phyloP scores from a whole-genome alignment of 2,797 vertebrate species.

The Psittacula derbiana region DNA sequence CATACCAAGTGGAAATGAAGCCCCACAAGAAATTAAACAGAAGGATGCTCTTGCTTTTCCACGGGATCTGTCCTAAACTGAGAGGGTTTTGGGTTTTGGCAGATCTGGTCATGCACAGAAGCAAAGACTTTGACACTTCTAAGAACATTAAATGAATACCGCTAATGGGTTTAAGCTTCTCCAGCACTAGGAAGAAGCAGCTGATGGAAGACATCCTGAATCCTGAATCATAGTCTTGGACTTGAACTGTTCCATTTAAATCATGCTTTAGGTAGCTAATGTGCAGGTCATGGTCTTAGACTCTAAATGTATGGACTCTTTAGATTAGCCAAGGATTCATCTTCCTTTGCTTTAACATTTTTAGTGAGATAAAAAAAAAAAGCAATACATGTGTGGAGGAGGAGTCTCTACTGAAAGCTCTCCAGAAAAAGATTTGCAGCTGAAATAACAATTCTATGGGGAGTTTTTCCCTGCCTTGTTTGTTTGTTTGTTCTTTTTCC shows the following conservation, averaged over 20 bases:
- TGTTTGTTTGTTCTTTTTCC: background rate
- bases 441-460: background rate
- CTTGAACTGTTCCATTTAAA: background rate
- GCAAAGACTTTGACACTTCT: background rate
- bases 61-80: accelerated
- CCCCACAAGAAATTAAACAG: background rate
- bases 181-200: background rate
- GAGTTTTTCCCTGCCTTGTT: background rate
- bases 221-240: background rate
- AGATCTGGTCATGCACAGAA: background rate
- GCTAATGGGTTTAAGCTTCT: background rate
- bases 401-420: background rate
- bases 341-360: background rate
- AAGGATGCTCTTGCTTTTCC: background rate
- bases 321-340: background rate
- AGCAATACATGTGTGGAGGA: background rate
- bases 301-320: background rate
- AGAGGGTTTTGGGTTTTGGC: background rate
- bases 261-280: background rate
- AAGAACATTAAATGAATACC: background rate
- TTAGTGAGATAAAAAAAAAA: background rate
- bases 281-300: background rate
- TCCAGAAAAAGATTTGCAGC: background rate
- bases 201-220: background rate
- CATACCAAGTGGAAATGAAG: background rate